Evolutionary conservation across 2,797 vertebrate genomes (phyloP).

Genomic region (Enteromius treurensis): DNA sequence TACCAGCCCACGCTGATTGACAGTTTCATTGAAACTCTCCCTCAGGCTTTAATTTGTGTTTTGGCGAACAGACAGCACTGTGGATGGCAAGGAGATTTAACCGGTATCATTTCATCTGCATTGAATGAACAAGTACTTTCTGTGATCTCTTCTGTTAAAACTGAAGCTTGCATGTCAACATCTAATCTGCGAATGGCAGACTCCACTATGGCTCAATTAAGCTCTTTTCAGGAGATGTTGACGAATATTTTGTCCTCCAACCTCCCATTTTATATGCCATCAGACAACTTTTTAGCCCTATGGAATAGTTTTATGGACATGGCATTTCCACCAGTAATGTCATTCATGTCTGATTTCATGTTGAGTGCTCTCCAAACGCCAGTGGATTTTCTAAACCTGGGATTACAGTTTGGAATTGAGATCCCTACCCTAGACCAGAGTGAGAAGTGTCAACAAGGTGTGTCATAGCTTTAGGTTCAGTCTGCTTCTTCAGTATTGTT

Average conservation of each 20-base stretch:
- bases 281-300: constrained; percentile 60
- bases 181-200: constrained; percentile 61
- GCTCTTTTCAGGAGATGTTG: constrained; percentile 65
- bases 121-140: constrained; percentile 63
- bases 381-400: constrained; percentile 71
- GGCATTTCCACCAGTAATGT: constrained; percentile 58
- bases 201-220: neutral
- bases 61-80: constrained; percentile 73
- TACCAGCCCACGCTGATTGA: constrained; percentile 63
- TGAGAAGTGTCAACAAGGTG: constrained; percentile 77
- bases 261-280: constrained; percentile 59
- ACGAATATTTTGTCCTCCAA: constrained; percentile 61
- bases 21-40: constrained; percentile 69
- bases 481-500: neutral
- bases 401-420: constrained; percentile 74
- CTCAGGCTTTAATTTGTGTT: constrained; percentile 72
- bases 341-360: constrained; percentile 62
- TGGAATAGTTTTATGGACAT: constrained; percentile 65
- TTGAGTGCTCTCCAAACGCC: constrained; percentile 66
- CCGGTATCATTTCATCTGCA: constrained; percentile 65
- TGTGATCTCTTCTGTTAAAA: constrained; percentile 65
- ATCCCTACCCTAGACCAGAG: constrained; percentile 68
- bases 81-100: constrained; percentile 72
- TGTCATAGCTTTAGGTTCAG: neutral
- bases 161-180: constrained; percentile 66